phyloP scores from a whole-genome alignment of 2,797 vertebrate species.

The Hydrophis major region DNA sequence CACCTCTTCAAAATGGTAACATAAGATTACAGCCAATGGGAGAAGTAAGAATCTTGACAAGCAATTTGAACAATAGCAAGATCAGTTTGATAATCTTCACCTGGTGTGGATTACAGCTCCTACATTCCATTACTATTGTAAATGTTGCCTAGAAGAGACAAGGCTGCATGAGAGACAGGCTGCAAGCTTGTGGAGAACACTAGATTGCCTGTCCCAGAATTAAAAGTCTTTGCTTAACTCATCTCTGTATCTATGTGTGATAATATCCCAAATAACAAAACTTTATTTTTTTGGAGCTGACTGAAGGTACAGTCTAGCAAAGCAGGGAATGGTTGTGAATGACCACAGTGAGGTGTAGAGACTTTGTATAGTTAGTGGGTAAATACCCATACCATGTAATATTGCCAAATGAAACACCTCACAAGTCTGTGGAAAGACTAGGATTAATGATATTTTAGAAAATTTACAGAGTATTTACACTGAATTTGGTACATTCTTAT shows the following conservation, averaged over 20 bases:
- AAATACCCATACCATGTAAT: background rate
- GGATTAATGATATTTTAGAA: background rate
- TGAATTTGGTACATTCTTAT: background rate
- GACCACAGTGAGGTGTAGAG: background rate
- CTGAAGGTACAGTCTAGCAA: background rate
- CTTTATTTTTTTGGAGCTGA: background rate
- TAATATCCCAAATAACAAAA: background rate
- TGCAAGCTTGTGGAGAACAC: background rate
- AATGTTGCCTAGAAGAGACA: background rate
- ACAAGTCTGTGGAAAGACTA: background rate
- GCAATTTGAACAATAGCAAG: background rate
- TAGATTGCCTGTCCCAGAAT: background rate
- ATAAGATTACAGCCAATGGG: background rate
- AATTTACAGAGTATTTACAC: background rate
- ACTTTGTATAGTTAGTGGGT: background rate
- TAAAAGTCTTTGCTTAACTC: background rate
- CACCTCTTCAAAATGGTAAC: background rate
- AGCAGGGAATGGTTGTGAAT: background rate
- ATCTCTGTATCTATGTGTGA: too few relatives aligned
- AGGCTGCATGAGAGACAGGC: background rate
- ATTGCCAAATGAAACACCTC: background rate
- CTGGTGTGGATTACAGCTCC: background rate
- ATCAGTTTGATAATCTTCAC: background rate
- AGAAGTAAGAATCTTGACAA: background rate
- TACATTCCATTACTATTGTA: background rate